Percentiles rank a stretch among this genome's conserved stretches.
These are phyloP conservation scores for Nansenia antarctica DNA, from an alignment of 2,113 vertebrate genomes.

Conservation along the genomic window DNA sequence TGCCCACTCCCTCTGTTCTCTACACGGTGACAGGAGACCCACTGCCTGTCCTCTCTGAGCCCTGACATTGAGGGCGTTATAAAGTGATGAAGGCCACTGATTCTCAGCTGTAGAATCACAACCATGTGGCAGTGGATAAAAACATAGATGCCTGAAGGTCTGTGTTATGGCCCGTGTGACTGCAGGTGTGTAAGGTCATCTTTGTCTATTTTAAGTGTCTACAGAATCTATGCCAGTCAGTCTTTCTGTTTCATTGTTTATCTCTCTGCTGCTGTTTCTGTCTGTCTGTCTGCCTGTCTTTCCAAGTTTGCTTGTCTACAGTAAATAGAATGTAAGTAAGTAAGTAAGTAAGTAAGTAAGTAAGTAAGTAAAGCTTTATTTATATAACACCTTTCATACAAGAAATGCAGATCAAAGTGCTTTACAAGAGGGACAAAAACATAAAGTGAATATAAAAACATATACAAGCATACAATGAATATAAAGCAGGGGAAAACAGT, in stretches of 20 bases:
- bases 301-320: no score
- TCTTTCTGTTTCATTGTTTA: neutral
- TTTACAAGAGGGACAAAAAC: no score
- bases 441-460: no score
- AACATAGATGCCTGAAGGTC: constrained; percentile 15
- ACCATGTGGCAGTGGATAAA: constrained; percentile 33
- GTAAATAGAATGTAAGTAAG: no score
- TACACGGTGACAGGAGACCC: constrained; percentile 14
- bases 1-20: neutral
- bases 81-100: constrained; percentile 32
- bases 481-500: no score
- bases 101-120: constrained; percentile 33
- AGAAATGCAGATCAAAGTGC: no score
- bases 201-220: constrained; percentile 12
- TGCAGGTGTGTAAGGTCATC: no score
- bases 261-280: no score
- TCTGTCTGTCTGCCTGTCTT: neutral
- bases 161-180: constrained; percentile 8
- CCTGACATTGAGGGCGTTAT: constrained; percentile 30
- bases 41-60: constrained; percentile 26
- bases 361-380: no score
- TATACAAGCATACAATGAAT: no score
- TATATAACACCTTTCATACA: no score
- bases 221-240: constrained; percentile 11
- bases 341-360: no score